Evolutionary conservation across 2,797 vertebrate genomes (phyloP).

Genomic region (Esox lucius): DNA sequence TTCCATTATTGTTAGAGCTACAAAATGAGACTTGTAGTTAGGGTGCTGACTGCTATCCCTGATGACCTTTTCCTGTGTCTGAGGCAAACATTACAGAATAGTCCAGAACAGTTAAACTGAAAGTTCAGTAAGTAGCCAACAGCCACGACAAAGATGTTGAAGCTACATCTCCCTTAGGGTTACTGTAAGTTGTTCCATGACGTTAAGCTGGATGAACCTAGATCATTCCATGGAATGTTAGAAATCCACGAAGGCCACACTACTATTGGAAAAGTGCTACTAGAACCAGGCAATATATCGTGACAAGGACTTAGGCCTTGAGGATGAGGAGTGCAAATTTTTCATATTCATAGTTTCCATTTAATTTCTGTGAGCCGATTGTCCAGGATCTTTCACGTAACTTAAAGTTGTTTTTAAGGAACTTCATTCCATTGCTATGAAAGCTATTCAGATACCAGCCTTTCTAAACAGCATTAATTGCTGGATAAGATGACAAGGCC

Average conservation of each 20-base stretch:
- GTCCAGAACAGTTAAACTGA: neutral
- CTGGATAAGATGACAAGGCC: constrained; percentile 29
- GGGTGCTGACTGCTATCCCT: neutral
- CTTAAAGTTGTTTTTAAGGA: constrained; percentile 18
- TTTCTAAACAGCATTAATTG: constrained; percentile 39
- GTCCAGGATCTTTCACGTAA: neutral
- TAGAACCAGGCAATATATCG: neutral
- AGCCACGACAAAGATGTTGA: neutral
- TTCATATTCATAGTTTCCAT: neutral
- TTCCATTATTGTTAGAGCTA: constrained; percentile 28
- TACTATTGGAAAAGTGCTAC: neutral
- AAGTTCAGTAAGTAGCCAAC: neutral
- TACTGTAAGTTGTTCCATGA: neutral
- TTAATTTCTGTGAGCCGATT: neutral
- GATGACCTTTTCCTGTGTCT: neutral
- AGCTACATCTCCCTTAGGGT: neutral
- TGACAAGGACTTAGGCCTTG: neutral
- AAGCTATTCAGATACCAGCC: constrained; percentile 31
- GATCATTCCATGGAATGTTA: neutral
- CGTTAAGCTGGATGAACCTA: neutral
- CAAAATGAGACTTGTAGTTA: neutral
- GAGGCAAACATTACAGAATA: neutral
- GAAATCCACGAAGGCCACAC: neutral
- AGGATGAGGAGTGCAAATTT: constrained; percentile 5
- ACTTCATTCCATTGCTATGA: constrained; percentile 16